Base-by-base conservation (phyloP, 2,888 invertebrate species). In the Rhamphomyia laevipes region DNA sequence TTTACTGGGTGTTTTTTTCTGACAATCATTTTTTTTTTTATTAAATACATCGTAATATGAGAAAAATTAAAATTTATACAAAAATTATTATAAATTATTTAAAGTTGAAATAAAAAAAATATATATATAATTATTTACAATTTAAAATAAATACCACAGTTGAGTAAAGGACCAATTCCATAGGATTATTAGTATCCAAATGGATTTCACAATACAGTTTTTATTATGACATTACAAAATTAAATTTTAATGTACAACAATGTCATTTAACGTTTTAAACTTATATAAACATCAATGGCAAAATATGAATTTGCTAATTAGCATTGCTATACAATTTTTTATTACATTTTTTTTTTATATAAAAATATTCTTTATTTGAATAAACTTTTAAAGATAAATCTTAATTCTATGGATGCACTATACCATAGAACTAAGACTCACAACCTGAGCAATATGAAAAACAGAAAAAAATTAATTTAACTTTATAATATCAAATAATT, bases 81-180 rank as follows among this genome's bases (percentile, higher is more conserved):
- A 18, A n/a, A 40, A 18, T 13, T 40, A 40, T 18, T 40, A 18
- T 37, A 37, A 15, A 37, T 37, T 15, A 17, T 11, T 40, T 37
- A 10, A 16, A 40, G 30, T 44, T 48, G 30, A 38, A 48, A n/a
- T 40, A 48, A 44, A 48, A 27, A 44, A 48, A 30, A 48, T 44
- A 38, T 45, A 45, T 41, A 43, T 44, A 44, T 42, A 44, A 44
- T 15, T 48, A 48, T 45, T 43, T 43, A 30, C 44, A 48, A 48
- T 42, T 48, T 49, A 43, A 45, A 45, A 49, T 49, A 49, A 49
- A 49, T 49, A 49, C 49, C 49, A 49, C 49, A 49, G 49, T 49
- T 48, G 41, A 46, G 46, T 45, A 49, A 44, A 49, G 49, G 49
- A 49, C 49, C 45, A 46, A 45, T 41, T 41, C 46, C 42, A 35